These are phyloP conservation scores for Triplophysa tibetana DNA, from an alignment of 2,113 vertebrate species.

Conservation along the genomic window DNA sequence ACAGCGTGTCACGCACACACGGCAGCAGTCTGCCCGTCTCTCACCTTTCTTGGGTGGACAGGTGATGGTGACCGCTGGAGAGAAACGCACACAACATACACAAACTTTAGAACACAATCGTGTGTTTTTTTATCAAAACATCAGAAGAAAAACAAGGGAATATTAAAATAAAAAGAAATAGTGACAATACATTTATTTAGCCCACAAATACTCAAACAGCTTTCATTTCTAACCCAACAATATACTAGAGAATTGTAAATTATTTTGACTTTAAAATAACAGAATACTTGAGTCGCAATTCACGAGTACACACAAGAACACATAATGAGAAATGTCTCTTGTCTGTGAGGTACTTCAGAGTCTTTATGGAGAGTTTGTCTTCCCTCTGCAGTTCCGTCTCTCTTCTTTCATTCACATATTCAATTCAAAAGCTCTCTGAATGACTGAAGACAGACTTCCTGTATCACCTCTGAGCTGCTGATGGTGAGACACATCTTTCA, in stretches of 20 bases:
- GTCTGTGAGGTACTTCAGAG: not conserved
- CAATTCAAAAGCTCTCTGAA: slow-evolving; percentile 8
- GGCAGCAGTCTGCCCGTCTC: slow-evolving; percentile 35
- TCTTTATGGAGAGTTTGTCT: slow-evolving; percentile 9
- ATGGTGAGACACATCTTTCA: slow-evolving; percentile 6
- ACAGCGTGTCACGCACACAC: not conserved
- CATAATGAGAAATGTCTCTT: no score
- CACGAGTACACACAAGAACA: no score
- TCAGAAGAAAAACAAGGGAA: not conserved
- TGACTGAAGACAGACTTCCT: slow-evolving; percentile 12
- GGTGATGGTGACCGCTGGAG: slow-evolving; percentile 52
- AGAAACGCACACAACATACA: slow-evolving; percentile 44
- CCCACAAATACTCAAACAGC: no score
- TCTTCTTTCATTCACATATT: slow-evolving; percentile 37
- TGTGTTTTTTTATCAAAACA: not conserved
- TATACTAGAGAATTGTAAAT: no score
- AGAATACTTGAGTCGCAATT: no score
- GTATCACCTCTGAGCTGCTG: slow-evolving; percentile 12
- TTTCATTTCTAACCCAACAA: no score
- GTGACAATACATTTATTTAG: no score
- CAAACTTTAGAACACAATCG: slow-evolving; percentile 31
- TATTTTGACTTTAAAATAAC: no score
- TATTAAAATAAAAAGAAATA: no score
- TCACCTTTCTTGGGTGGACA: slow-evolving; percentile 50
- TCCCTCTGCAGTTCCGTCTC: slow-evolving; percentile 23